Evolutionary conservation across 2,888 invertebrate genomes (phyloP), one percentile per base, ranked within the genome.

Genomic region (Amiota minor): DNA sequence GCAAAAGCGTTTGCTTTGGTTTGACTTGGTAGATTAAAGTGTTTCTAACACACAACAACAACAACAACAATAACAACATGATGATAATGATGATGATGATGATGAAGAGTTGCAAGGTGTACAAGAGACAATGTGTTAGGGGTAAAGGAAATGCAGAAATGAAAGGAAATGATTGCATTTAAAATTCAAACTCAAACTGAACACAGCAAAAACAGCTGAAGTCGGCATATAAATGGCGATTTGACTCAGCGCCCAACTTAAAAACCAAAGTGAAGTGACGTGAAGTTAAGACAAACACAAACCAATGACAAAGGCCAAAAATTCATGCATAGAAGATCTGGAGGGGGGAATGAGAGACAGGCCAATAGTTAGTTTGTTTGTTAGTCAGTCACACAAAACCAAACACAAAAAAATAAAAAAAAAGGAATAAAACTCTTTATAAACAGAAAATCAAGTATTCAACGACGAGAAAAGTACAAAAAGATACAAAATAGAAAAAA

Each of bases 101-200:
- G 35, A 35, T 35, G 35, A 35, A 35, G 35, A 35, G 6, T 35
- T 35, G 35, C 6, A 35, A 35, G 35, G 6, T 35, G 35, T 35
- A 35, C 35, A 35, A 35, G 35, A 35, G 35, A 35, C 35, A 61
- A 70, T 23, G 59, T 45, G 47, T 67, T 20, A 59, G 73, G 46
- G 53, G 75, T 76, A 74, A 55, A 75, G 56, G 71, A 65, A 75
- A 81, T 81, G 78, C 78, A 79, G 81, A 79, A 84, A 86, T 85
- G 85, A 84, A 86, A 87, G 86, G 85, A 86, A 87, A 85, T 83
- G 86, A 86, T 86, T 88, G 87, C 87, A 88, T 87, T 88, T 87
- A 81, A 88, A 87, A 88, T 87, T 86, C 87, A 88, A 86, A 86
- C 86, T 81, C 77, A 70, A 79, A 75, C 20, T 73, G 71, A 67